These are phyloP conservation scores for Acrocephalus scirpaceus DNA, from an alignment of 2,797 vertebrate genomes.

Conservation along the genomic window DNA sequence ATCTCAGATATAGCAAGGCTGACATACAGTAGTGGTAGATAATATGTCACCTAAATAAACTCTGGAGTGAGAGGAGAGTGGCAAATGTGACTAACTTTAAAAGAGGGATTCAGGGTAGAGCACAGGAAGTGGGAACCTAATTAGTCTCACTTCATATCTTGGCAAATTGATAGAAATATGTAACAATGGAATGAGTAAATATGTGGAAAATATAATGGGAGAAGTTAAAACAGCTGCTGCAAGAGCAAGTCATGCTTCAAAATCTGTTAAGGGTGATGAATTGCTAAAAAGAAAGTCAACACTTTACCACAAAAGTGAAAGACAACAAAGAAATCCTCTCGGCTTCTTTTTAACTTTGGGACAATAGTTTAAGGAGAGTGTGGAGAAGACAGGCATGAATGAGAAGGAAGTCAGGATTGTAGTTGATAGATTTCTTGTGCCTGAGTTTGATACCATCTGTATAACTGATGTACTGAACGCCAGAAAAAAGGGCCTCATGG, in stretches of 20 bases:
- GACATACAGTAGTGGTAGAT: background rate
- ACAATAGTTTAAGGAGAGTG: background rate
- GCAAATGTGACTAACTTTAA: background rate
- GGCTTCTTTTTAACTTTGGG: background rate
- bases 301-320: background rate
- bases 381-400: background rate
- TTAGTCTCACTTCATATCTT: background rate
- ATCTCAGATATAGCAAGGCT: background rate
- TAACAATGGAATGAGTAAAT: background rate
- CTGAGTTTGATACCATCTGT: rapidly evolving
- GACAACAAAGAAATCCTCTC: background rate
- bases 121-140: background rate
- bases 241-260: background rate
- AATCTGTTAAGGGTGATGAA: background rate
- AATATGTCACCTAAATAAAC: background rate
- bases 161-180: background rate
- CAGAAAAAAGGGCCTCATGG: background rate
- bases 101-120: background rate
- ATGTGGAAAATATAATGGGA: background rate
- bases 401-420: background rate
- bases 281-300: background rate
- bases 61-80: background rate
- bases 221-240: background rate
- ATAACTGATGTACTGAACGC: background rate
- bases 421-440: background rate